These are phyloP conservation scores for Emmelina monodactyla DNA, from an alignment of 2,888 invertebrate species.

Conservation along the genomic window DNA sequence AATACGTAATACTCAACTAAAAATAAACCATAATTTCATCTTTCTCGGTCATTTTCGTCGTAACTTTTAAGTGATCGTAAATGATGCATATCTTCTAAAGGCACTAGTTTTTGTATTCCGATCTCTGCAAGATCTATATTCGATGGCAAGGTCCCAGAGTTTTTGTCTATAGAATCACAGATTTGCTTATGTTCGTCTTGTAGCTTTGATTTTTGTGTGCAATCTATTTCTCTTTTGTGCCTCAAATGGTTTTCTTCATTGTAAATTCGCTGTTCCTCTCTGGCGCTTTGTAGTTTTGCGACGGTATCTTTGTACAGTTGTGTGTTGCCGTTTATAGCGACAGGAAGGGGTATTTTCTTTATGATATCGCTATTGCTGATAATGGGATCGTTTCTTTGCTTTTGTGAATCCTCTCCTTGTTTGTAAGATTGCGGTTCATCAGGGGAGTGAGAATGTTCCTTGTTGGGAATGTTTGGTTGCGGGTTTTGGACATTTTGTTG, in stretches of 20 bases:
- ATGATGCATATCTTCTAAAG: neutral
- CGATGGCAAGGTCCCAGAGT: neutral
- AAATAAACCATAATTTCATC: neutral
- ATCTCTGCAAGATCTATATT: neutral
- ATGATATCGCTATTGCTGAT: conserved; percentile 15
- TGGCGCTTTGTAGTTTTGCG: too few species aligned
- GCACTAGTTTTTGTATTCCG: neutral
- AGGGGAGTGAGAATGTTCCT: conserved; percentile 31
- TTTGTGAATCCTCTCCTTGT: conserved; percentile 36
- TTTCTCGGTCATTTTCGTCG: neutral
- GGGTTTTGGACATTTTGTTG: conserved; percentile 8
- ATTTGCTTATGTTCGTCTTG: neutral
- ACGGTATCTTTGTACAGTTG: too few species aligned
- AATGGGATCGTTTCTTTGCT: conserved; percentile 16
- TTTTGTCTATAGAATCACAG: neutral
- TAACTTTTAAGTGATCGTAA: neutral
- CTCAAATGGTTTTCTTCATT: neutral
- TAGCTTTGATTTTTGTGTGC: neutral
- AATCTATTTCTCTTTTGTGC: neutral
- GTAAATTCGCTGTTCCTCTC: too few species aligned
- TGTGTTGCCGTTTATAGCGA: conserved; percentile 26
- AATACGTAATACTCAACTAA: neutral
- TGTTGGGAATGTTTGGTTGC: conserved; percentile 8
- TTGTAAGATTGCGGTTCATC: conserved; percentile 51
- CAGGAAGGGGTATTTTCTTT: conserved; percentile 32